These are phyloP conservation scores for Leucophenga maculata DNA, from an alignment of 2,888 invertebrate genomes.

Conservation along the genomic window DNA sequence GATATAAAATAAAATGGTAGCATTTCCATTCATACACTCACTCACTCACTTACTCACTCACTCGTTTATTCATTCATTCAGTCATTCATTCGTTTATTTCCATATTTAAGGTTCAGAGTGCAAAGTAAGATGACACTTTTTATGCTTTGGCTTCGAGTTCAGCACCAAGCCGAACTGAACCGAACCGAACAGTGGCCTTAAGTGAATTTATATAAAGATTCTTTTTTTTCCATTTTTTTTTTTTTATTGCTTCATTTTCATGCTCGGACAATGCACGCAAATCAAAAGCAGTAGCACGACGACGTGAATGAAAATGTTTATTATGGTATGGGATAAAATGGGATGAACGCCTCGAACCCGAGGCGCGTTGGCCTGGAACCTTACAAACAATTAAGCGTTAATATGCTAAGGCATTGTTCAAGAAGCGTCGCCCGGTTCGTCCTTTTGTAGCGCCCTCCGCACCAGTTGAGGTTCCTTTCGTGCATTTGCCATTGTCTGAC, in stretches of 20 bases:
- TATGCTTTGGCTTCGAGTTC: too few relatives aligned
- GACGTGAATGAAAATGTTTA: neutral
- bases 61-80: neutral
- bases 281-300: conserved; percentile 11
- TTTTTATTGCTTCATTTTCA: conserved; percentile 19
- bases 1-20: conserved; percentile 18
- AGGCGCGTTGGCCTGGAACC: conserved; percentile 31
- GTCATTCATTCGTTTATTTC: conserved; percentile 7
- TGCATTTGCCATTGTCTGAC: conserved; percentile 44
- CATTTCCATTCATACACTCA: conserved; percentile 11
- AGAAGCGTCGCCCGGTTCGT: neutral
- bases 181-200: conserved; percentile 1
- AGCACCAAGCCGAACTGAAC: too few relatives aligned
- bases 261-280: conserved; percentile 24
- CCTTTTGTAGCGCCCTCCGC: neutral
- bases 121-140: conserved; percentile 19
- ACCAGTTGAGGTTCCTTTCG: neutral
- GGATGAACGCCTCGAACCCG: neutral
- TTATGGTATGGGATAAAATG: too few relatives aligned
- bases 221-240: neutral
- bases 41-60: neutral
- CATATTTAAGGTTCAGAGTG: conserved; percentile 17
- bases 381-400: conserved; percentile 60
- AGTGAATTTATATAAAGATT: conserved; percentile 19
- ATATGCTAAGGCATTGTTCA: conserved; percentile 41